Conservation (phyloP, 2,113 vertebrate species). For the Myocastor coypus region DNA sequence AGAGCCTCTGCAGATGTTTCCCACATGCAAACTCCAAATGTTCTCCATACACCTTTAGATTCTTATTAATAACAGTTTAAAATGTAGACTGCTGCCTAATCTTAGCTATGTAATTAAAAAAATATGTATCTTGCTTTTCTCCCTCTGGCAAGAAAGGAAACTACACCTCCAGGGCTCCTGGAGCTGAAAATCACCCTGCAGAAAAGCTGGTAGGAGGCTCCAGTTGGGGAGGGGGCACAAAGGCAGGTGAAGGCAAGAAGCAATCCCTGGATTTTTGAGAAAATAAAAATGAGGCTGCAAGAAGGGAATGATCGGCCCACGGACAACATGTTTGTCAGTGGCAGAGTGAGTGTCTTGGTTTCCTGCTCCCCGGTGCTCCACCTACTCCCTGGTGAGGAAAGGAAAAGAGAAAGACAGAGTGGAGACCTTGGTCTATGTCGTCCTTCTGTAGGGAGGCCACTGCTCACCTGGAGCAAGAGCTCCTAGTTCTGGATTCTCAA, state of each 20-base stretch:
- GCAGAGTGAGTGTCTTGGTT: background rate
- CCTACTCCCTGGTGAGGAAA: background rate
- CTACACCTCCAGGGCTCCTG: constrained; percentile 82
- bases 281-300: constrained; percentile 42
- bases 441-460: background rate
- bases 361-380: background rate
- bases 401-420: background rate
- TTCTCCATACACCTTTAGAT: constrained; percentile 85
- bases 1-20: constrained; percentile 82
- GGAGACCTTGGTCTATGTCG: background rate
- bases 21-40: constrained; percentile 84
- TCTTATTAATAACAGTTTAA: constrained; percentile 88
- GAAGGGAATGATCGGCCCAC: background rate
- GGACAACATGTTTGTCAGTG: constrained; percentile 26
- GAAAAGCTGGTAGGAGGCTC: constrained; percentile 64
- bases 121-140: constrained; percentile 80
- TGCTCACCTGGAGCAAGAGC: background rate
- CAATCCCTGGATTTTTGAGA: background rate
- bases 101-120: constrained; percentile 88
- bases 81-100: constrained; percentile 88
- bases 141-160: constrained; percentile 82
- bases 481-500: background rate
- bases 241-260: background rate
- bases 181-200: constrained; percentile 75
- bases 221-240: accelerated